Evolutionary conservation across 2,113 vertebrate species (phyloP), one percentile per base, ranked within the genome.

Genomic region (Brachyistius frenatus): DNA sequence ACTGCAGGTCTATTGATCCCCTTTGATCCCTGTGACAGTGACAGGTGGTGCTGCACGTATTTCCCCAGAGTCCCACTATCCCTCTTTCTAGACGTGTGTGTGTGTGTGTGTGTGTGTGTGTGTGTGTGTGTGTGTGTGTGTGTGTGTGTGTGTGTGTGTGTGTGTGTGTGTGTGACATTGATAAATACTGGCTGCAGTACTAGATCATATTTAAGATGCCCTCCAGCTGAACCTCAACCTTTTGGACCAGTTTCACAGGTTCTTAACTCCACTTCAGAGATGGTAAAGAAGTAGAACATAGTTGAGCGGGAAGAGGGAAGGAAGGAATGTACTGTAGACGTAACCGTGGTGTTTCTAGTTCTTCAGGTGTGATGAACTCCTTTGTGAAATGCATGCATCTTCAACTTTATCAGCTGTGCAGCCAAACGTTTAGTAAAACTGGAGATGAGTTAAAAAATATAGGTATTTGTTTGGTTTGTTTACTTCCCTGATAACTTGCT

Each of bases 11-110:
- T 73, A 49, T 77, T 65, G 76, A 75, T 66, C 54, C 41, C 54
- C 41, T 56, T n/a, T 44, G 58, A 63, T 66, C 39, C 36, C 55
- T 75, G 61, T 46, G 78, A 74, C 73, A 58, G 61, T 67, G 39
- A 56, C 54, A 56, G 32, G 55, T 67, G 37, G 13, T 54, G 53
- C 49, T 58, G 53, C 36, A 37, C 31, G 9, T 7, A 35, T 71
- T 68, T 73, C 1, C 1, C 10, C 15, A 44, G 41, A 44, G 41
- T 44, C 52, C 2, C 3, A 2, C 2, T 37, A 32, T 58, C 56
- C 3, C 30, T 23, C 23, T 23, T 23, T 23, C 23, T 23, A 23
- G 23, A 23, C 23, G 23, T 23, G 23, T 23, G 23, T 23, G 23
- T 23, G 23, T 23, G 23, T 23, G 23, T 23, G 23, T 23, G 23